Evolutionary conservation across 2,113 vertebrate genomes (phyloP), one percentile per base, ranked within the genome.

Genomic region (Calidris pugnax): DNA sequence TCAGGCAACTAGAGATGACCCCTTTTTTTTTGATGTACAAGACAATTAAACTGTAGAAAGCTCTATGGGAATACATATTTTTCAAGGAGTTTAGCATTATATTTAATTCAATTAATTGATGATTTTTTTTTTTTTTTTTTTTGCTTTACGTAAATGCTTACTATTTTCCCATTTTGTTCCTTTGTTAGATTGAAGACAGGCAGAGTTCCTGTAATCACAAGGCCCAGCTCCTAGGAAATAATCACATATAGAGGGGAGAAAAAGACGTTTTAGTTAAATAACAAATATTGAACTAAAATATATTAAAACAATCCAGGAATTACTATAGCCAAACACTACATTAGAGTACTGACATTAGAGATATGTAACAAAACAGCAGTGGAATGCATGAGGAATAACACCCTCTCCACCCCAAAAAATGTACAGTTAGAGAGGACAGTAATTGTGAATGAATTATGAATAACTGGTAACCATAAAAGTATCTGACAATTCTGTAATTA

Each of bases 161-260:
- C 98, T 19, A 97, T 97, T 87, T 97, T 97, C 43, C 95, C 96
- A 81, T 97, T 97, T 79, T 97, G 98, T 92, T 97, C 98, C 76
- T 94, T 98, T 26, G 99, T 99, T 95, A 98, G 98, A 91, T 99
- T 99, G 97, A 99, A 99, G 92, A 99, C 99, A 14, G 99, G 99
- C 56, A 99, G 97, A 4, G 99, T 99, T 91, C 99, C 99, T 22
- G 99, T 99, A 93, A 99, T 99, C 94, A 99, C 99, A 93, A 99
- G 98, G 68, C 99, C 99, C 87, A 99, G 97, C 93, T 99, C 99
- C 99, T 99, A 97, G 48, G 82, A 91, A 85, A 93, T 37, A 91
- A 86, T 26, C 20, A 95, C 55, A 89, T 17, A 77, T 14, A 95
- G n/a, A 45, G 17, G 5, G 6, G 7, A 78, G 33, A 77, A 85